phyloP scores from a whole-genome alignment of 2,888 invertebrate species.

The Slavum lentiscoides region DNA sequence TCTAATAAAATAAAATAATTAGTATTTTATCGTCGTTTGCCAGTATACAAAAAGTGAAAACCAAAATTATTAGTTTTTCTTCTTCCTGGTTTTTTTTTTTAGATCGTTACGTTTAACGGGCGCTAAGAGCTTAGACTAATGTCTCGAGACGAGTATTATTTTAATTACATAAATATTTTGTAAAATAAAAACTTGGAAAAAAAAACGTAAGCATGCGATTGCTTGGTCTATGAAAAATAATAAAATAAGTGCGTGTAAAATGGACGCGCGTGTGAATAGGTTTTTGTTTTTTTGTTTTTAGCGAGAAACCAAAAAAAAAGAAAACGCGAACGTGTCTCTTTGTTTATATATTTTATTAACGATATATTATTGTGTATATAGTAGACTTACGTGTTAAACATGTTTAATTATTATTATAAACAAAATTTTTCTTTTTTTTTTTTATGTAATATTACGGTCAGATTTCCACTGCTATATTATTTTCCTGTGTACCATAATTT shows the following conservation, averaged over 20 bases:
- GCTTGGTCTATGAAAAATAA: no score
- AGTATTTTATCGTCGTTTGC: no score
- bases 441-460: conserved; percentile 39
- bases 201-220: no score
- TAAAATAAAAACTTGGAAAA: neutral
- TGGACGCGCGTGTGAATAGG: no score
- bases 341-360: conserved; percentile 41
- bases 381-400: conserved; percentile 43
- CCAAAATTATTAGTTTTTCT: no score
- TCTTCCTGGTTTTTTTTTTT: no score
- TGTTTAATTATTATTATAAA: conserved; percentile 13
- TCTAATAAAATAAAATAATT: no score
- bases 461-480: conserved; percentile 47
- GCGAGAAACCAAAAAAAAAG: conserved; percentile 15
- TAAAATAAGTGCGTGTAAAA: no score
- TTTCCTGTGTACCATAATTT: conserved; percentile 45
- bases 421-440: conserved; percentile 23
- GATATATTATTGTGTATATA: conserved; percentile 41
- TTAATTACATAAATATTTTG: conserved; percentile 17
- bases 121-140: no score
- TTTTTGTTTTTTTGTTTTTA: neutral
- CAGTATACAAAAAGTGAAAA: no score
- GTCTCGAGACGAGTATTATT: neutral
- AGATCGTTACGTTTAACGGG: no score
- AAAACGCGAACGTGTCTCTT: conserved; percentile 9